Base-by-base conservation (phyloP, 1,140 invertebrate genomes). In the Cryptotermes secundus region DNA sequence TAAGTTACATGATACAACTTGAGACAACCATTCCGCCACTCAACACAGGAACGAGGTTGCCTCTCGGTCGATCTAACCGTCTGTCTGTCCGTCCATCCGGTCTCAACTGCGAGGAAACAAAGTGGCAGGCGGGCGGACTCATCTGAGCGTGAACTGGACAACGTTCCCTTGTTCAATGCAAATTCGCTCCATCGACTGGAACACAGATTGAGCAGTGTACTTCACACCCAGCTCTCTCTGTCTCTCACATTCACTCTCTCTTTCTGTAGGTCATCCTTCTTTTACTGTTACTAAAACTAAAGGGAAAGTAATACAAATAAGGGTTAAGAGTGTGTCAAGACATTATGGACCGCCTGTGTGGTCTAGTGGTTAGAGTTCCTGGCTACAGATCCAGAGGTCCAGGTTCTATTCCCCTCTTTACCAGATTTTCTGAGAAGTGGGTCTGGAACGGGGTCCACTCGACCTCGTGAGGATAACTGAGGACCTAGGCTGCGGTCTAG, bases 151-250 rank as follows among this genome's bases (percentile, higher is more conserved):
- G 59, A 72, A 72, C 59, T 72, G 59, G 59, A 72, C 59, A 72
- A 31, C 59, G 59, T 72, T n/a, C 59, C 59, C 59, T 72, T 72
- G 59, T 72, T 31, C 59, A n/a, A 72, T 72, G 59, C 59, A 72
- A 72, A 72, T 72, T 31, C 59, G 59, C 59, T 72, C 59, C 59
- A 72, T 72, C 59, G 59, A 72, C 59, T 72, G 59, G 59, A 72
- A 72, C 59, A 72, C 59, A 72, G 59, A 72, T 72, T 72, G 59
- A 72, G 59, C 16, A 31, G 59, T 72, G 59, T 72, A 72, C 59
- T 72, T 72, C 59, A 72, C 59, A 72, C 59, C 59, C 59, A 14
- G 9, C n/a, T 31, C 26, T 72, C 59, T 31, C 59, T 59, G 6
- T 26, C 53, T 72, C 45, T 1, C 3, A 42, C 9, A 42, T 14